A percentile compares a stretch with the other conserved stretches of the same genome.
Conservation (phyloP, 53 echinoderm and acorn worm genomes). For the Echinometra lucunter region DNA sequence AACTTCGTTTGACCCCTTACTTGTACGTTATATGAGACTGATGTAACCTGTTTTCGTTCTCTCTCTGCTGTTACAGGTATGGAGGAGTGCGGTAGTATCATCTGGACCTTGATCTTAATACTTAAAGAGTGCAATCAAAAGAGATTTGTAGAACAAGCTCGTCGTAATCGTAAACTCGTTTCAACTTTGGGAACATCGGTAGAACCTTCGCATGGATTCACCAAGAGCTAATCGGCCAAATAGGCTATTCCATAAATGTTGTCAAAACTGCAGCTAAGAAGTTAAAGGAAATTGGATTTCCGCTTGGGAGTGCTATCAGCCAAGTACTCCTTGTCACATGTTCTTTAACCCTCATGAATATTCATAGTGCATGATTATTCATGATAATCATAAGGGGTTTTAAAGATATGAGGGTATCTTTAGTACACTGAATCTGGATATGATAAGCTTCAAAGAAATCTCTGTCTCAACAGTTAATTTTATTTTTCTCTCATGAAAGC, state of each 20-base stretch:
- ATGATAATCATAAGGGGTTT: neutral
- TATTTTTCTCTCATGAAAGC: neutral
- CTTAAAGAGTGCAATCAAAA: constrained; percentile 36
- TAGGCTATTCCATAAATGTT: neutral
- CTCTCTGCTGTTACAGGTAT: constrained; percentile 12
- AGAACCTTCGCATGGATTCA: neutral
- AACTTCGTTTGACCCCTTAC: too few relatives aligned
- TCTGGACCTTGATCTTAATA: neutral
- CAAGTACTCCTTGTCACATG: neutral
- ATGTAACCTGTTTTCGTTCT: neutral
- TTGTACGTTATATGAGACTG: neutral
- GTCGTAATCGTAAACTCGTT: neutral
- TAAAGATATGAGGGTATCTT: neutral
- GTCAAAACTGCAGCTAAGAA: neutral
- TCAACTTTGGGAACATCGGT: neutral
- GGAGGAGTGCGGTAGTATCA: constrained; percentile 42
- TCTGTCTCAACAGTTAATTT: neutral
- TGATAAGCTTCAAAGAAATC: neutral
- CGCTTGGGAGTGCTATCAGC: neutral
- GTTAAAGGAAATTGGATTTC: neutral
- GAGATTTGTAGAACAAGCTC: constrained; percentile 20
- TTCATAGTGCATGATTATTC: neutral
- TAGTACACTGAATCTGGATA: neutral
- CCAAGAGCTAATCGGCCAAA: neutral
- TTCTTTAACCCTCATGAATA: neutral